These are phyloP conservation scores for Lutraria lutraria DNA, from an alignment of 2,888 invertebrate species.

Conservation along the genomic window DNA sequence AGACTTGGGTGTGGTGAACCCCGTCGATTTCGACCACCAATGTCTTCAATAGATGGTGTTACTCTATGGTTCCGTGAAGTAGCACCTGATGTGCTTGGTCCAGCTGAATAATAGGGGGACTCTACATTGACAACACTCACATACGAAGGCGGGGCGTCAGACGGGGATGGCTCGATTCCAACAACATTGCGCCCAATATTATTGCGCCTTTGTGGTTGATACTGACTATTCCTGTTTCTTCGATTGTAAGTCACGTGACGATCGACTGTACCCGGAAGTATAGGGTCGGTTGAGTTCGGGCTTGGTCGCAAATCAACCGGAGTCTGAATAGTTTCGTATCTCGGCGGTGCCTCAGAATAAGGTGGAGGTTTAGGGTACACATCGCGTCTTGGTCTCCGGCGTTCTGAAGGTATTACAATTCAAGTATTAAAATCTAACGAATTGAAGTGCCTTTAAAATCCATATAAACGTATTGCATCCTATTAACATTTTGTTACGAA, in stretches of 20 bases:
- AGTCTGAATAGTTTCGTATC: conserved; percentile 23
- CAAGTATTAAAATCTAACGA: not conserved
- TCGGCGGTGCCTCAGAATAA: conserved; percentile 57
- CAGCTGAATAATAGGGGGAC: not conserved
- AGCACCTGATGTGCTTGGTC: conserved; percentile 29
- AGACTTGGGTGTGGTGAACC: conserved; percentile 50
- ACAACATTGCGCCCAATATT: not conserved
- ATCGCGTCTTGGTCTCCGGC: conserved; percentile 13
- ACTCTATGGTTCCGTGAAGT: not conserved
- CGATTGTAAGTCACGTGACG: not conserved
- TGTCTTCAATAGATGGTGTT: not conserved
- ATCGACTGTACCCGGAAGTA: conserved; percentile 29
- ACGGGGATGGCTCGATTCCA: not conserved
- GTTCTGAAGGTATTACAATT: not conserved
- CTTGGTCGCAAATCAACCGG: conserved; percentile 28
- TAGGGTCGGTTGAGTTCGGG: conserved; percentile 42
- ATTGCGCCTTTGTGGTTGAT: conserved; percentile 9
- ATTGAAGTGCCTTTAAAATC: no score
- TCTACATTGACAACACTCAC: conserved; percentile 14
- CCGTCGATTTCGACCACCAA: not conserved
- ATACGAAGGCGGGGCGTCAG: conserved; percentile 36
- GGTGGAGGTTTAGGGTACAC: conserved; percentile 59
- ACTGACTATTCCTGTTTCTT: not conserved
- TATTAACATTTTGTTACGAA: no score
- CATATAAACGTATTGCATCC: no score